phyloP scores from a whole-genome alignment of 2,888 invertebrate genomes.

The Macrosiphum euphorbiae region DNA sequence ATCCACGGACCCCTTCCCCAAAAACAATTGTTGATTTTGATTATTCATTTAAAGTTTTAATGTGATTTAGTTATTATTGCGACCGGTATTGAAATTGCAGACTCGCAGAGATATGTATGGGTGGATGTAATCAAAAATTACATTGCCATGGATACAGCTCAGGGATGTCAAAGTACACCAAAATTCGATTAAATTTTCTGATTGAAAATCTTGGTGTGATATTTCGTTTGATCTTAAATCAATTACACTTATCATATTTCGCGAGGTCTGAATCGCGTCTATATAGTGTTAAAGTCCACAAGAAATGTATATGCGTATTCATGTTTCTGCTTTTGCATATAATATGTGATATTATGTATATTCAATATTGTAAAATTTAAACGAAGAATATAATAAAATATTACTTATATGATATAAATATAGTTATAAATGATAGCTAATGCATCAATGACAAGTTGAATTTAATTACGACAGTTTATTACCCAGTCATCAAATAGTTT shows the following conservation, averaged over 20 bases:
- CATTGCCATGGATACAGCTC: neutral
- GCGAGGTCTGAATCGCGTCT: neutral
- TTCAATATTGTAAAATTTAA: neutral
- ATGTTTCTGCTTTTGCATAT: neutral
- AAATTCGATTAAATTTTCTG: neutral
- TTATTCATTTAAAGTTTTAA: neutral
- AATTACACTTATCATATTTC: neutral
- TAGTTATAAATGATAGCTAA: too few species aligned
- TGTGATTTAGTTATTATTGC: neutral
- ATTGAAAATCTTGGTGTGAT: neutral
- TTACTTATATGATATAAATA: neutral
- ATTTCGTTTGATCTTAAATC: neutral
- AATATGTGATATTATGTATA: too few species aligned
- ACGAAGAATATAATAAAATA: neutral
- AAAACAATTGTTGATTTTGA: neutral
- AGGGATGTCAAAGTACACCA: neutral
- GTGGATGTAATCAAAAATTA: neutral
- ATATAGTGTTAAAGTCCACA: neutral
- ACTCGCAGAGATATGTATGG: neutral
- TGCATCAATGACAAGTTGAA: neutral
- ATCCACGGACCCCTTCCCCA: neutral
- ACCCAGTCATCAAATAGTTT: neutral
- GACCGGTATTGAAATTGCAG: neutral
- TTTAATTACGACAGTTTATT: neutral
- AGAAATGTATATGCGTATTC: neutral